phyloP scores from a whole-genome alignment of 2,888 invertebrate genomes.

The Volucella zonaria region DNA sequence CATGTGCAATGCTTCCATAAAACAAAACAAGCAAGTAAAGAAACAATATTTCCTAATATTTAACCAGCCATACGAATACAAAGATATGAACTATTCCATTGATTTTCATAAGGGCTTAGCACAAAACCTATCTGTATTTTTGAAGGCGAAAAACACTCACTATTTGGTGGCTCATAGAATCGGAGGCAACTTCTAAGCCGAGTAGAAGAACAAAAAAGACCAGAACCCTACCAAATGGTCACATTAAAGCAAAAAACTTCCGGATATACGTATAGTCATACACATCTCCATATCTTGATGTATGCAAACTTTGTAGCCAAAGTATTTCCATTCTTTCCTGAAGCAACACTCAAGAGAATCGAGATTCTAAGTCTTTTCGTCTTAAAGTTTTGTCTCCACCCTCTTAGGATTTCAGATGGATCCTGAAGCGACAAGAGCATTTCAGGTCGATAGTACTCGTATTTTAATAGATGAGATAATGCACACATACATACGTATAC shows the following conservation, averaged over 20 bases:
- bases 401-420: conserved; percentile 5
- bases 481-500: neutral
- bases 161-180: too few relatives aligned
- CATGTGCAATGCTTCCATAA: too few relatives aligned
- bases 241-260: conserved; percentile 32
- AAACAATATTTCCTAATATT: too few relatives aligned
- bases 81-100: too few relatives aligned
- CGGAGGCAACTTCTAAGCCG: too few relatives aligned
- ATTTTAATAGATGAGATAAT: conserved; percentile 22
- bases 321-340: conserved; percentile 31
- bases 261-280: neutral
- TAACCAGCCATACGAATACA: too few relatives aligned
- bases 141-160: too few relatives aligned
- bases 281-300: neutral
- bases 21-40: too few relatives aligned
- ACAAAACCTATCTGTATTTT: too few relatives aligned
- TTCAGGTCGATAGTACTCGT: conserved; percentile 17
- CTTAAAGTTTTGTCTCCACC: neutral
- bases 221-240: conserved; percentile 29
- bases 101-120: too few relatives aligned
- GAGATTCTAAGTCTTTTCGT: conserved; percentile 7
- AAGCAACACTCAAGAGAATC: conserved; percentile 42
- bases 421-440: conserved; percentile 24
- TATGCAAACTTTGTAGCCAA: conserved; percentile 34
- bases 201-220: too few relatives aligned